A percentile compares a stretch with the other conserved stretches of the same genome.
phyloP scores from a whole-genome alignment of 1,140 invertebrate genomes.

The Rhizoglyphus robini region DNA sequence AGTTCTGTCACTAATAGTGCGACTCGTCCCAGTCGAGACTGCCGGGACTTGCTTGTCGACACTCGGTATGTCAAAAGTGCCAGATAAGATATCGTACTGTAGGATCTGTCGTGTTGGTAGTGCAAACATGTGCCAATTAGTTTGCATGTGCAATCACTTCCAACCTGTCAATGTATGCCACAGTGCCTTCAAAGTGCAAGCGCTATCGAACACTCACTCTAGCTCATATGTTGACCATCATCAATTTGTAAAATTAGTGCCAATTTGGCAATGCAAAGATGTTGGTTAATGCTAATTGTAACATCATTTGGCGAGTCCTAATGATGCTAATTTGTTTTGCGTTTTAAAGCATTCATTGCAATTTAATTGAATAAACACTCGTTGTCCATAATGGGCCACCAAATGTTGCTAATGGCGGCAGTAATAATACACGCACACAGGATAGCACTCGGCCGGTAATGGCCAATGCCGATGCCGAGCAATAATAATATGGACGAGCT shows the following conservation, averaged over 20 bases:
- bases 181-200: not conserved
- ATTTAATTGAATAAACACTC: conserved; percentile 9
- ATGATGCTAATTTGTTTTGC: conserved; percentile 3
- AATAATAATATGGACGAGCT: too few relatives aligned
- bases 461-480: too few relatives aligned
- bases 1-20: not conserved
- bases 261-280: too few relatives aligned
- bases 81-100: not conserved
- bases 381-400: not conserved
- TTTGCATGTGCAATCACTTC: not conserved
- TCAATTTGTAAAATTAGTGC: too few relatives aligned
- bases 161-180: not conserved
- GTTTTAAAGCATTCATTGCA: not conserved
- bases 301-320: conserved; percentile 5
- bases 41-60: not conserved
- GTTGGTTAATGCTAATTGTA: conserved; percentile 14
- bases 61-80: not conserved
- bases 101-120: not conserved
- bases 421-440: not conserved
- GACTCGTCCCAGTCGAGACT: not conserved
- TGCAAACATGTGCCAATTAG: not conserved
- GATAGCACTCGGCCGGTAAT: too few relatives aligned
- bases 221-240: too few relatives aligned
- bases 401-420: not conserved
- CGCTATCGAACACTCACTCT: too few relatives aligned